Evolutionary conservation across 1,140 invertebrate genomes (phyloP).

Genomic region (Gryon sp.): DNA sequence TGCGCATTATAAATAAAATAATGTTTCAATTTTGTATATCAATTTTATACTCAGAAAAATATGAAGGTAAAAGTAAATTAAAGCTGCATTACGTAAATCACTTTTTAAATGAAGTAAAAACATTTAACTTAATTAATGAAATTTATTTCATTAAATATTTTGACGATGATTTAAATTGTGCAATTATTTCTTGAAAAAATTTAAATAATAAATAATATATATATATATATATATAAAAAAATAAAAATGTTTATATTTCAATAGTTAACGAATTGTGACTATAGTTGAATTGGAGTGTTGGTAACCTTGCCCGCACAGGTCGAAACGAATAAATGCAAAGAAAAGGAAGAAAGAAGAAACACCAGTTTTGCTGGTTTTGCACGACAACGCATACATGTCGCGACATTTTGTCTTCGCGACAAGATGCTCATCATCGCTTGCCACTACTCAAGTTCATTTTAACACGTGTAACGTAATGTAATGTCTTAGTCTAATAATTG

Average conservation of each 20-base stretch:
- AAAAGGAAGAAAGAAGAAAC: slow-evolving; percentile 62
- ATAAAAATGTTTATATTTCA: slow-evolving; percentile 39
- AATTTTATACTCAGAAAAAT: too few species aligned
- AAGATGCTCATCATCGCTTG: slow-evolving; percentile 34
- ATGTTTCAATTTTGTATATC: too few species aligned
- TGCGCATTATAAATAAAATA: too few species aligned
- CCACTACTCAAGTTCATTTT: slow-evolving; percentile 33
- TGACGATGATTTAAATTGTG: too few species aligned
- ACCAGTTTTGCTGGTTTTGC: slow-evolving; percentile 64
- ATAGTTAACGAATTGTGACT: slow-evolving; percentile 38
- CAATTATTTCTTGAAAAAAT: too few species aligned
- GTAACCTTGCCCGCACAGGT: slow-evolving; percentile 58
- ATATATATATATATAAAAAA: slow-evolving; percentile 7
- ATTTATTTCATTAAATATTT: too few species aligned
- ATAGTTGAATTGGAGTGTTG: slow-evolving; percentile 44
- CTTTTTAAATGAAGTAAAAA: too few species aligned
- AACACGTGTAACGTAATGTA: background rate
- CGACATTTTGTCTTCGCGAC: slow-evolving; percentile 56
- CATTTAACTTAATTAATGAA: too few species aligned
- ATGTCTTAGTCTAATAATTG: slow-evolving; percentile 12
- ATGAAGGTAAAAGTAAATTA: too few species aligned
- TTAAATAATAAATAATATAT: too few species aligned
- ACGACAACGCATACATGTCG: slow-evolving; percentile 58
- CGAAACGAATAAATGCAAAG: slow-evolving; percentile 47
- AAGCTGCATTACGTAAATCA: too few species aligned